Evolutionary conservation across 1,140 invertebrate genomes (phyloP), one percentile per base, ranked within the genome.

Genomic region (Calycopis cecrops): DNA sequence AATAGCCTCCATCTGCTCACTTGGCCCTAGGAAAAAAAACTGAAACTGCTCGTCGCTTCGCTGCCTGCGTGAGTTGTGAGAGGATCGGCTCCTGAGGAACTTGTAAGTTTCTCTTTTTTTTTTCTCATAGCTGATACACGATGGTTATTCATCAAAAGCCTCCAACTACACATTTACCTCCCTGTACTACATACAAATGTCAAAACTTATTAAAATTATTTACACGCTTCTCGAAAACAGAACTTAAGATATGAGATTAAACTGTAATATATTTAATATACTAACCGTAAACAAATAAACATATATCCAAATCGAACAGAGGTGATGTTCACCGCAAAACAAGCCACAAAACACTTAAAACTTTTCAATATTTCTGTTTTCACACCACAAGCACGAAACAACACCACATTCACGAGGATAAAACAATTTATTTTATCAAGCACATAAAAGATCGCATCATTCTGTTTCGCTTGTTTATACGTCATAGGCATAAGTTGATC

Each of bases 311-410:
- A 73, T 78, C 62, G 68, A 62, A 71, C 62, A 67, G 67, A 67
- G 63, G 47, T 65, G 62, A 76, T 73, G 70, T 65, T 83, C 75
- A 72, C 65, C 64, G 65, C 67, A 66, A 82, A 80, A 83, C 83
- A 78, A 80, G 72, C 62, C 76, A 82, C 78, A 77, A 85, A 78
- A 82, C 76, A 83, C 79, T 75, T 69, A 71, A 80, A 79, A 76
- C 70, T 65, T 73, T 69, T 63, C 60, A 62, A 65, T 63, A 56
- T 60, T 63, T 34, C 59, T 71, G 48, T 66, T 64, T 70, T 60
- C 74, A 78, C 69, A 70, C 71, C 40, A 62, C 75, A 65, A 62
- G 40, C 74, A 85, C 77, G 68, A 59, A 35, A 58, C 35, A 69
- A 69, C 65, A 77, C 69, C 68, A 53, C 60, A 71, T 75, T 60